Conservation (phyloP, 2,113 vertebrate species). For the Semnopithecus entellus region DNA sequence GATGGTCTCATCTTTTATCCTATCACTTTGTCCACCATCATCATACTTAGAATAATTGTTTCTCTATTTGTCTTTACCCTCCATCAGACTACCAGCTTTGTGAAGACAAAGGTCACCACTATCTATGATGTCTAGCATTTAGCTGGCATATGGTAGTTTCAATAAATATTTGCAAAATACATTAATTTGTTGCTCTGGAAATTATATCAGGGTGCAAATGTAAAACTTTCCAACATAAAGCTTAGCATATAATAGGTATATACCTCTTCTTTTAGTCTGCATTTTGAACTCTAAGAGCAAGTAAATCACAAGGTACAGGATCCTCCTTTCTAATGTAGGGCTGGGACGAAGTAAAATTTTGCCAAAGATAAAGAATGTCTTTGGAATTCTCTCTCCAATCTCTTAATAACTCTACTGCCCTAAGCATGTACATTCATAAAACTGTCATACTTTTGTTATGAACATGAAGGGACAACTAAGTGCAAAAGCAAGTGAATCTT, state of each 20-base stretch:
- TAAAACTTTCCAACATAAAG: background rate
- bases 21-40: background rate
- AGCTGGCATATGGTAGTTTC: background rate
- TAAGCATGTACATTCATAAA: background rate
- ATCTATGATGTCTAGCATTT: background rate
- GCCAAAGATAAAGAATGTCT: background rate
- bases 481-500: background rate
- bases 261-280: background rate
- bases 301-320: background rate
- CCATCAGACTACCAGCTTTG: background rate
- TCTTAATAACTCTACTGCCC: background rate
- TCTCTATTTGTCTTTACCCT: background rate
- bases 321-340: background rate
- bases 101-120: background rate
- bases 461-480: background rate
- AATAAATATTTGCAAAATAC: slow-evolving; percentile 20
- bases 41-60: background rate
- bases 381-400: background rate
- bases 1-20: background rate
- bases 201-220: background rate
- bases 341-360: background rate
- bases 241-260: background rate
- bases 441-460: background rate
- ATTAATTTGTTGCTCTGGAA: background rate
- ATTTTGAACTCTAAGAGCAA: background rate